Evolutionary conservation across 2,113 vertebrate genomes (phyloP).

Genomic region (Sakesphorus luctuosus): DNA sequence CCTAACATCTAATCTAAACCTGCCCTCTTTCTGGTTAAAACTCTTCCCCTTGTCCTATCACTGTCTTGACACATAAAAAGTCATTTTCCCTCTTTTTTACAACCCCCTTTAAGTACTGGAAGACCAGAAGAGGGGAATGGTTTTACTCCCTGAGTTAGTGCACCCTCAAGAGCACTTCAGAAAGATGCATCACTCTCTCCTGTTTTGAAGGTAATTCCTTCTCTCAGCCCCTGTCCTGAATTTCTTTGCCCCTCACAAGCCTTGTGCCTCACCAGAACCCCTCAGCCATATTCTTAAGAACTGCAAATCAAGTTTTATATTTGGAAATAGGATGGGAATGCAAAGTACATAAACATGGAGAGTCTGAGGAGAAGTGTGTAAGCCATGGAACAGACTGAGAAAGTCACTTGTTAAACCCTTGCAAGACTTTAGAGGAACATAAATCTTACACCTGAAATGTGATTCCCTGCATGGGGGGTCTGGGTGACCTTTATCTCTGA

Average conservation of each 20-base stretch:
- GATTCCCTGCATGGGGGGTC: slow-evolving; percentile 31
- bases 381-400: background rate
- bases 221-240: background rate
- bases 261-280: background rate
- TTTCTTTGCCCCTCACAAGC: background rate
- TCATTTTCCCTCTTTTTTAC: background rate
- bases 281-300: background rate
- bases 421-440: background rate
- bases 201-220: background rate
- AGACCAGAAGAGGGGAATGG: background rate
- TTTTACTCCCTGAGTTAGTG: background rate
- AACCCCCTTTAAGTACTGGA: background rate
- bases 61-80: background rate
- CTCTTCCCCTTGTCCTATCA: background rate
- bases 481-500: slow-evolving; percentile 1
- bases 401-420: background rate
- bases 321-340: background rate
- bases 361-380: background rate
- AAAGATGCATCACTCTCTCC: background rate
- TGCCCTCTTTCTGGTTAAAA: background rate
- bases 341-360: background rate
- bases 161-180: background rate
- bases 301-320: background rate
- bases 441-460: slow-evolving; percentile 24
- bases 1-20: background rate